Evolutionary conservation across 2,797 vertebrate genomes (phyloP).

Genomic region (Cirrhinus molitorella): DNA sequence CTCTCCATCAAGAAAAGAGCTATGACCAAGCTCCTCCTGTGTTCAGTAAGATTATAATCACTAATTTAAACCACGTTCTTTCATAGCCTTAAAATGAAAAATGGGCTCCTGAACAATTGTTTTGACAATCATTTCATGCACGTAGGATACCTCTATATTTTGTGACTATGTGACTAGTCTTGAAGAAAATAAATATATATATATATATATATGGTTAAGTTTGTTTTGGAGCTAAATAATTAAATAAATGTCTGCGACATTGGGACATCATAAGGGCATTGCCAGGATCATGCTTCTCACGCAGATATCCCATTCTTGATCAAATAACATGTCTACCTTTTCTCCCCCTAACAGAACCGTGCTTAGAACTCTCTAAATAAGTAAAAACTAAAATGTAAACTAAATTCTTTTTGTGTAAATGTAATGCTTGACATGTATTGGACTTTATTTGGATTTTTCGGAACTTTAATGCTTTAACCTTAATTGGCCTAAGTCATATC

Average conservation of each 20-base stretch:
- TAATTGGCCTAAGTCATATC: constrained; percentile 22
- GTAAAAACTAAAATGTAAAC: neutral
- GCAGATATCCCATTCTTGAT: neutral
- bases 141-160: neutral
- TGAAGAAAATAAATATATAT: neutral
- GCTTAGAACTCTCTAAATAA: neutral
- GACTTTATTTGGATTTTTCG: neutral
- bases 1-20: constrained; percentile 19
- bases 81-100: neutral
- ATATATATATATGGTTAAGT: no score
- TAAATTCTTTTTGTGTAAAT: no score
- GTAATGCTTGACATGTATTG: neutral
- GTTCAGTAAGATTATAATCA: neutral
- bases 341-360: neutral
- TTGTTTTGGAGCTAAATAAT: neutral
- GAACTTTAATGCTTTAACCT: constrained; percentile 33
- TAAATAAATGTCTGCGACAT: neutral
- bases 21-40: constrained; percentile 9
- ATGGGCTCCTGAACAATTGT: neutral
- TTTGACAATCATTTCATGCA: neutral
- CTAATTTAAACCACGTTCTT: neutral
- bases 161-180: neutral
- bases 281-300: neutral
- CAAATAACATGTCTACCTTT: neutral
- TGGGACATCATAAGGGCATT: neutral